Percentiles rank a stretch among this genome's conserved stretches.
phyloP scores from a whole-genome alignment of 2,113 vertebrate genomes.

The Hylia prasina region DNA sequence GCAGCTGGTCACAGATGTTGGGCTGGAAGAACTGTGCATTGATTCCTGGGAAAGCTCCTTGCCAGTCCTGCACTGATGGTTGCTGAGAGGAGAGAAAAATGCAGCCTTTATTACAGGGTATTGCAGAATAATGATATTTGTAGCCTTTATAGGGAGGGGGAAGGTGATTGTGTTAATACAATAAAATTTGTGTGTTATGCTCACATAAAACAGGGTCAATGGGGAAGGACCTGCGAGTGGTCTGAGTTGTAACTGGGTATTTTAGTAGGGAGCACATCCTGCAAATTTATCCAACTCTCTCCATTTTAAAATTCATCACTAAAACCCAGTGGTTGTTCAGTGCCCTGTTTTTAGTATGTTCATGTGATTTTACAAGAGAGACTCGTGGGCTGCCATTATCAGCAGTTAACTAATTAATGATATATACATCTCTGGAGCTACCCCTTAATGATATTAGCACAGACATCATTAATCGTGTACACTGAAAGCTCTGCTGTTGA shows the following conservation, averaged over 20 bases:
- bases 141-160: not conserved
- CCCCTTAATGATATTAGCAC: constrained; percentile 27
- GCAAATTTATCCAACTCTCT: not conserved
- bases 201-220: not conserved
- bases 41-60: constrained; percentile 30
- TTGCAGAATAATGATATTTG: not conserved
- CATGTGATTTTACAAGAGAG: not conserved
- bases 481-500: constrained; percentile 15
- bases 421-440: constrained; percentile 15
- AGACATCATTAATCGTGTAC: constrained; percentile 12
- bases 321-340: not conserved
- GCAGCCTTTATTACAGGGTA: not conserved
- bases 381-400: constrained; percentile 17
- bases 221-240: not conserved
- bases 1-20: constrained; percentile 57
- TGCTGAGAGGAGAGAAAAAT: not conserved
- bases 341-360: not conserved
- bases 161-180: not conserved
- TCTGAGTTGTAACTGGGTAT: not conserved
- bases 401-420: constrained; percentile 57
- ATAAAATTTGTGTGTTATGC: not conserved
- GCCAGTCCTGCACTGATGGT: not conserved
- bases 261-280: not conserved
- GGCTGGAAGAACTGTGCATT: not conserved
- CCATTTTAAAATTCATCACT: not conserved